Base-by-base conservation (phyloP, 2,113 vertebrate genomes). In the Archocentrus centrarchus region DNA sequence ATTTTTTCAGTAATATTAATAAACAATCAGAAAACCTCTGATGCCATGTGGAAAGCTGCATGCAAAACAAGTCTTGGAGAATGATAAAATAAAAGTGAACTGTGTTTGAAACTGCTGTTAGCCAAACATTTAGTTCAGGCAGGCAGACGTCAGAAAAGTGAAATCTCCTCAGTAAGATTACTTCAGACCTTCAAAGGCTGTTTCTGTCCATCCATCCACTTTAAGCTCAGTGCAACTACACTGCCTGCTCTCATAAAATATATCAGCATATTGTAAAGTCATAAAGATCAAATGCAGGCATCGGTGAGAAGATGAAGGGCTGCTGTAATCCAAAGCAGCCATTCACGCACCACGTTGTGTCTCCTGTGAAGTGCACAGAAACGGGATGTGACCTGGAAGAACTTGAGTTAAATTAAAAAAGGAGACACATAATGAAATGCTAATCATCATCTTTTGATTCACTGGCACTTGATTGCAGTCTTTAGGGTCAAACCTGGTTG, bases 241-340 rank as follows among this genome's bases (percentile, higher is more conserved):
- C 61, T 44, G 83, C 63, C 83, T 59, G 4, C 82, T 80, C 82
- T 85, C 66, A 55, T 91, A 91, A 92, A 92, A 89, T 82, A 91
- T 77, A 93, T 92, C 90, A 92, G 61, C 89, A 75, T 87, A 86
- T 86, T 88, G 61, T 86, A 86, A 92, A 93, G 83, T 83, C 87
- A 44, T 85, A 83, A 92, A 93, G 88, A 94, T 92, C 88, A 93
- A 90, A 93, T 73, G 75, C 63, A 61, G 87, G 88, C 83, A 80
- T 82, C 83, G 47, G 83, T 44, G 75, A 83, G 86, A 30, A 84
- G 87, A 90, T 80, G 81, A 91, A 92, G 86, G 50, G 79, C 75
- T 64, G 62, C 60, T 1, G 82, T 87, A 90, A 88, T 86, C 66
- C 82, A 86, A 62, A 87, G 64, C 80, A 87, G 85, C 62, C 41